These are phyloP conservation scores for Actinemys pallida DNA, from an alignment of 2,113 vertebrate genomes.

Conservation along the genomic window DNA sequence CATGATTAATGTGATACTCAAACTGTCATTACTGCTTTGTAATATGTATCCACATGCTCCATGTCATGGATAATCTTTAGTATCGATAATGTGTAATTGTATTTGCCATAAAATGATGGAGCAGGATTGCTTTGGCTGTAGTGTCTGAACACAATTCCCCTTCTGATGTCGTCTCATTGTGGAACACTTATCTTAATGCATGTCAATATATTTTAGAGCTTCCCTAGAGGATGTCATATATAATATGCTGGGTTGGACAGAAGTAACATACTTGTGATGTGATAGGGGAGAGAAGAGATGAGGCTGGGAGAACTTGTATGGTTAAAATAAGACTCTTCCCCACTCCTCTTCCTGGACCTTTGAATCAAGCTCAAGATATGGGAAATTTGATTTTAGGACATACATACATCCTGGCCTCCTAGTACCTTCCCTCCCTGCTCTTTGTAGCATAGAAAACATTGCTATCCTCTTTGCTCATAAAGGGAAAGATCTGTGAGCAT, in stretches of 20 bases:
- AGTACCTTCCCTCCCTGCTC: fast-evolving
- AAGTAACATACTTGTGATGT: neutral
- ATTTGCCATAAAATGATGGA: constrained; percentile 35
- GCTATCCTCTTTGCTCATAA: neutral
- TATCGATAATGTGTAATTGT: neutral
- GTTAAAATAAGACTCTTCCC: neutral
- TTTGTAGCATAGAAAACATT: neutral
- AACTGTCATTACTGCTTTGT: constrained; percentile 42
- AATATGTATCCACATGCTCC: constrained; percentile 30
- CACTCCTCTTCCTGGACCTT: neutral
- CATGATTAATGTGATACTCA: constrained; percentile 41
- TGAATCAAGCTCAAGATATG: fast-evolving
- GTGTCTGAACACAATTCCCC: neutral
- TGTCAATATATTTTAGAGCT: constrained; percentile 25
- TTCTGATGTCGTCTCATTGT: constrained; percentile 18
- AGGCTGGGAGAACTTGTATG: fast-evolving
- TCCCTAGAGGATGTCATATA: neutral
- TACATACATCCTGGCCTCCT: neutral
- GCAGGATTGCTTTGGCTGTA: constrained; percentile 6
- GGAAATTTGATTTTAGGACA: neutral
- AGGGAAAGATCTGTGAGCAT: neutral
- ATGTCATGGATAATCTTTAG: constrained; percentile 38
- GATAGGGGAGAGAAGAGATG: neutral
- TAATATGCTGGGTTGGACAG: neutral
- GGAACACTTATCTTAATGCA: constrained; percentile 35